Conservation (phyloP, 2,797 vertebrate genomes). For the Aldrovandia affinis region DNA sequence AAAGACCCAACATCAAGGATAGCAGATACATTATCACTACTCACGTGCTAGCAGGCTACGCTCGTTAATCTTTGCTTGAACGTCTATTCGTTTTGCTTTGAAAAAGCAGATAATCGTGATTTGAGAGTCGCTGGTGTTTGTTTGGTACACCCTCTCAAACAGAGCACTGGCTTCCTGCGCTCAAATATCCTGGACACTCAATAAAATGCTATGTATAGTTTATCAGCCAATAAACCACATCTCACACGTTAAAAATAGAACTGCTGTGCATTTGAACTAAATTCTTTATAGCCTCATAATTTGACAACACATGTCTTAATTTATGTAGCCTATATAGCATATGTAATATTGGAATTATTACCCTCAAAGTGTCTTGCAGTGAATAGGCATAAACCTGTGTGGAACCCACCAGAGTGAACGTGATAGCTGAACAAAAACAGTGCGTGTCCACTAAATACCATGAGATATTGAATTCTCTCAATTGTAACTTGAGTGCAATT, state of each 20-base stretch:
- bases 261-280: conserved; percentile 34
- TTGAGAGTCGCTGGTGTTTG: background rate
- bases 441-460: background rate
- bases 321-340: background rate
- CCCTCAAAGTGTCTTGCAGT: no score
- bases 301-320: background rate
- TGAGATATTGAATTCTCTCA: background rate
- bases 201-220: conserved; percentile 25
- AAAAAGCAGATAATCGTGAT: background rate
- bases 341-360: no score
- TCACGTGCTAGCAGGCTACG: background rate
- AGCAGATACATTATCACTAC: background rate
- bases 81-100: background rate
- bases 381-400: no score
- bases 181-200: conserved; percentile 6
- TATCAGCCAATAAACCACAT: conserved; percentile 25
- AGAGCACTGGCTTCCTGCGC: conserved; percentile 22
- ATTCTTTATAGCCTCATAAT: background rate
- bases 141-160: conserved; percentile 17
- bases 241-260: conserved; percentile 31
- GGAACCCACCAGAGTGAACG: background rate
- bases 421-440: background rate
- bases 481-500: background rate
- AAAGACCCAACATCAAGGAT: background rate
- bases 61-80: background rate